Evolutionary conservation across 30 jellyfish, hydroid and myxozoan species (phyloP), one percentile per base, ranked within the genome.

Genomic region (Turritopsis dohrnii): DNA sequence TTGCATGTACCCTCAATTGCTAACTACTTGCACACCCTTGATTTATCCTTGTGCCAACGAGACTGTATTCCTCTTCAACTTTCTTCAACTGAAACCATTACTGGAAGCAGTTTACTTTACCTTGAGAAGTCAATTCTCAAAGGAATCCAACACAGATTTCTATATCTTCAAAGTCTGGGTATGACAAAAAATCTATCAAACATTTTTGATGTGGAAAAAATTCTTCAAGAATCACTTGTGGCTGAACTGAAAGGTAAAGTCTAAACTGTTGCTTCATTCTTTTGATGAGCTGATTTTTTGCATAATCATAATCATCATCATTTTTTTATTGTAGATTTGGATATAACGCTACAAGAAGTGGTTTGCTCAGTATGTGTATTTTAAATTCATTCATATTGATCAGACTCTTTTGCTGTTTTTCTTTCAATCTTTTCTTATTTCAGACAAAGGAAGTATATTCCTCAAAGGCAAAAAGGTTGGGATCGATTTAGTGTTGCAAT

Each of bases 11-110:
- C 81, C 31, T 72, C 81, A 18, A 72, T 72, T 18, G 30, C 31
- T 26, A 72, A 53, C 28, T 22, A 29, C n/a, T 77, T 30, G 23
- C 29, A 77, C 53, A 26, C 85, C n/a, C 66, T 66, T 0, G 72
- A 30, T 18, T 17, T 77, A 5, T 30, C 72, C 21, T n/a, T 23
- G 18, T 77, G 75, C 28, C 66, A 29, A 52, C 66, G 74, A 18
- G 71, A 77, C 53, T 26, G 85, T 29, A 29, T 77, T n/a, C 85
- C 85, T 5, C 24, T 77, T 77, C 71, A 60, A 60, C 60, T 41
- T 3, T 41, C 60, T 41, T 41, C 60, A 41, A 41, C 60, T 41
- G 60, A 41, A 41, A 41, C 5, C 60, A 41, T 13, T 5, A 3
- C 13, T 5, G 60, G 9, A 41, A 41, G 60, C 60, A 3, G 60